Evolutionary conservation across 2,888 invertebrate genomes (phyloP).

Genomic region (Vannuccia rotundouncinata): DNA sequence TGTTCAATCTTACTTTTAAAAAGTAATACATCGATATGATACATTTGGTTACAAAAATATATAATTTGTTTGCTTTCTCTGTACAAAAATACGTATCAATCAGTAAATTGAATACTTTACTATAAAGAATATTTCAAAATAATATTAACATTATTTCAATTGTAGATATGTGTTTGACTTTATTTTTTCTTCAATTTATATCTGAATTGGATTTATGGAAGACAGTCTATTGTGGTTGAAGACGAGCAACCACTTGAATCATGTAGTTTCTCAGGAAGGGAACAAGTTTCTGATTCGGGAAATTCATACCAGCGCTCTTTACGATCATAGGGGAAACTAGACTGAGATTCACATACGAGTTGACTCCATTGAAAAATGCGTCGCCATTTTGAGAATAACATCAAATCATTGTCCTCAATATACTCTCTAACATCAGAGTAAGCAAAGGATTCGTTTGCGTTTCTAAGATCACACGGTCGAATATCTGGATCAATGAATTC

Average conservation of each 20-base stretch:
- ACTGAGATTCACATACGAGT: neutral
- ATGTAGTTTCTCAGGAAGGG: neutral
- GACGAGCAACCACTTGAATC: neutral
- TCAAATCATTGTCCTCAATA: constrained; percentile 51
- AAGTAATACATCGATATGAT: no score
- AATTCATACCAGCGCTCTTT: neutral
- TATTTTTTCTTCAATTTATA: no score
- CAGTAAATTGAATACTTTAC: no score
- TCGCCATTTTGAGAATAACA: constrained; percentile 41
- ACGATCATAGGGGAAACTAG: neutral
- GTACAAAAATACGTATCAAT: no score
- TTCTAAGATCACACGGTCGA: constrained; percentile 42
- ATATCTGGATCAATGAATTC: neutral
- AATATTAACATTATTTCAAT: no score
- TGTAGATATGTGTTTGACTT: no score
- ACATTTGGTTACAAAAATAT: no score
- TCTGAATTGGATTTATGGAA: neutral
- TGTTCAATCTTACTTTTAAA: no score
- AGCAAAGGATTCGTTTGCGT: constrained; percentile 50
- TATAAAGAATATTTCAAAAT: no score
- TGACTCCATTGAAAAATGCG: neutral
- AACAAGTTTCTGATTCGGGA: neutral
- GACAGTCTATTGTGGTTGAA: constrained; percentile 1
- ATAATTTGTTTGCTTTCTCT: no score
- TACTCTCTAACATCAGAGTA: constrained; percentile 51